Evolutionary conservation across 2,888 invertebrate genomes (phyloP).

Genomic region (Venusia cambrica): DNA sequence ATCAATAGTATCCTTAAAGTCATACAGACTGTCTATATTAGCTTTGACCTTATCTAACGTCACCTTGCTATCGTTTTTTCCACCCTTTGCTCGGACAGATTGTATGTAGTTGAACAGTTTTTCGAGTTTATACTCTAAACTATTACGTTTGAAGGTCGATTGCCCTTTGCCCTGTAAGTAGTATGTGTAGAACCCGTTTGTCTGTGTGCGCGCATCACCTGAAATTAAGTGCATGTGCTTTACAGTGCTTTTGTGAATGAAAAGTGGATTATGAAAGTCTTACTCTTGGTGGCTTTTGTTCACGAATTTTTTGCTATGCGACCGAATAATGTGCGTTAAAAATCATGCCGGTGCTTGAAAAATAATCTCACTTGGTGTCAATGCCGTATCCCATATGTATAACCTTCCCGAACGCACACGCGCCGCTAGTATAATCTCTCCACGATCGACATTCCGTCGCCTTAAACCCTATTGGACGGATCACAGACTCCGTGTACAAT

Average conservation of each 20-base stretch:
- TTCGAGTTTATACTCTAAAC: constrained; percentile 22
- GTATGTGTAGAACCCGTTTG: constrained; percentile 42
- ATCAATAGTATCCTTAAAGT: constrained; percentile 15
- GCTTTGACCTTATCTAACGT: constrained; percentile 17
- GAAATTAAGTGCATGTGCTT: constrained; percentile 32
- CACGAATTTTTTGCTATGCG: too few species aligned
- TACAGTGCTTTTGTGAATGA: constrained; percentile 10
- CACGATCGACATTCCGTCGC: constrained; percentile 72
- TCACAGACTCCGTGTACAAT: constrained; percentile 81
- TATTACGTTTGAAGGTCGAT: constrained; percentile 16
- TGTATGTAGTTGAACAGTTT: constrained; percentile 24
- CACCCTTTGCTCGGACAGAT: constrained; percentile 15
- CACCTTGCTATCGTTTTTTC: constrained; percentile 7
- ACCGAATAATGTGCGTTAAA: background rate
- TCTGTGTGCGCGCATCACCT: constrained; percentile 43
- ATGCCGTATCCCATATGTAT: constrained; percentile 75
- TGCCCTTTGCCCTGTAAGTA: constrained; percentile 31
- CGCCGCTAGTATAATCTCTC: constrained; percentile 63
- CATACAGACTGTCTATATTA: constrained; percentile 11
- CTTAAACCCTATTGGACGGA: constrained; percentile 69
- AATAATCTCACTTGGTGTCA: constrained; percentile 61
- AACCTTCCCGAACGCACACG: constrained; percentile 52
- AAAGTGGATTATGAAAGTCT: too few species aligned
- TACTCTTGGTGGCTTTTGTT: too few species aligned
- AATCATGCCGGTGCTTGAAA: too few species aligned